These are phyloP conservation scores for Odontocolon sp. DNA, from an alignment of 2,888 invertebrate genomes.

Conservation along the genomic window DNA sequence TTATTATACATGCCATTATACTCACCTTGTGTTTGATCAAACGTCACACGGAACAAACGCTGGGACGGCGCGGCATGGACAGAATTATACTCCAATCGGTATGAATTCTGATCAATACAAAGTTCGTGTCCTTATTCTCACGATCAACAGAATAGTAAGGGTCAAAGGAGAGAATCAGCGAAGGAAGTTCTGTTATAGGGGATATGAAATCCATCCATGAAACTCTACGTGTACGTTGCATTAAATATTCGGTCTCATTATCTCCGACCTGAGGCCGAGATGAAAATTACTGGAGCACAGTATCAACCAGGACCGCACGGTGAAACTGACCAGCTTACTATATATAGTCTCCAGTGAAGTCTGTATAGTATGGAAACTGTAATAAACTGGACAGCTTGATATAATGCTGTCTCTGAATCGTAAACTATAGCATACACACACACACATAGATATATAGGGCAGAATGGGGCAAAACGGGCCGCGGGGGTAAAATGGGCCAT, in stretches of 20 bases:
- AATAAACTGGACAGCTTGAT: neutral
- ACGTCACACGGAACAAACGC: neutral
- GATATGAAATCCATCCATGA: neutral
- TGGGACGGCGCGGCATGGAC: neutral
- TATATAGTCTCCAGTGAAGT: no score
- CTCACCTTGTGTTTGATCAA: neutral
- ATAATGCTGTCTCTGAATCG: no score
- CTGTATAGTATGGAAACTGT: neutral
- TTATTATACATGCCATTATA: neutral
- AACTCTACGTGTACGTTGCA: neutral
- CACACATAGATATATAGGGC: no score
- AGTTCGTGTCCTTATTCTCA: neutral
- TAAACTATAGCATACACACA: no score
- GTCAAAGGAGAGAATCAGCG: neutral
- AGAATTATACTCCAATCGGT: neutral
- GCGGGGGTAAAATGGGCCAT: no score
- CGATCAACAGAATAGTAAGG: neutral
- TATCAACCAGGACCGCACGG: no score
- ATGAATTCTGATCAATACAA: neutral
- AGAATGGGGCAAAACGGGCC: no score
- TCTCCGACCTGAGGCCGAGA: neutral
- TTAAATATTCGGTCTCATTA: constrained; percentile 18
- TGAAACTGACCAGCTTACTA: no score
- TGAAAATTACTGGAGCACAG: neutral
- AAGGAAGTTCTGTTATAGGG: neutral